Evolutionary conservation across 1,140 invertebrate species (phyloP).

Genomic region (Diprion similis): DNA sequence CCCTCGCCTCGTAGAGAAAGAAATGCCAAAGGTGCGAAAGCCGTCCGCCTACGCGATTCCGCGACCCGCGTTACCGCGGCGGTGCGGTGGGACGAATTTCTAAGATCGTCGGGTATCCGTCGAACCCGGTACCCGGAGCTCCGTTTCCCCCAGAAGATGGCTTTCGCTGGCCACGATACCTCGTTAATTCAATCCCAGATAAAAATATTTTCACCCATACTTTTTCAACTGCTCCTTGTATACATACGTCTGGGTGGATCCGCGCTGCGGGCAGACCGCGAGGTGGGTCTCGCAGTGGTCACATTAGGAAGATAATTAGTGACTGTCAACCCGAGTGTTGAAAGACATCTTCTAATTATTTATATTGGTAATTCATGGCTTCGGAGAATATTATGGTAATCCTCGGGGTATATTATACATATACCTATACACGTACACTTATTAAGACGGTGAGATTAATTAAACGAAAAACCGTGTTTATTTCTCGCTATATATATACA

Average conservation of each 20-base stretch:
- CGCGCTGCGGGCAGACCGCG: too few relatives aligned
- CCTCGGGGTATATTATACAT: not conserved
- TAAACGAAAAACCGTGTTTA: not conserved
- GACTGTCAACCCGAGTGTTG: not conserved
- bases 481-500: not conserved
- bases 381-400: not conserved
- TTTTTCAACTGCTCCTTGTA: too few relatives aligned
- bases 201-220: too few relatives aligned
- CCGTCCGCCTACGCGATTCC: not conserved
- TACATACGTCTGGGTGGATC: too few relatives aligned
- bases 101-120: too few relatives aligned
- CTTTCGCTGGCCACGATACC: not conserved
- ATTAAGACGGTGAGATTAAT: not conserved
- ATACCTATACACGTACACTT: not conserved
- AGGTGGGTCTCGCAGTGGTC: too few relatives aligned
- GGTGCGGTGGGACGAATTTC: too few relatives aligned
- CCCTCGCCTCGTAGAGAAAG: not conserved
- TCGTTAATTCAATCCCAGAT: not conserved
- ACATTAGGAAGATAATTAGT: not conserved
- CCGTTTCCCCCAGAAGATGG: too few relatives aligned
- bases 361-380: not conserved
- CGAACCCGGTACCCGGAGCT: too few relatives aligned
- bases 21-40: conserved; percentile 2
- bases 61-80: too few relatives aligned
- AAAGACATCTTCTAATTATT: conserved; percentile 5